phyloP scores from a whole-genome alignment of 1,140 invertebrate species.

The Euwallacea similis region DNA sequence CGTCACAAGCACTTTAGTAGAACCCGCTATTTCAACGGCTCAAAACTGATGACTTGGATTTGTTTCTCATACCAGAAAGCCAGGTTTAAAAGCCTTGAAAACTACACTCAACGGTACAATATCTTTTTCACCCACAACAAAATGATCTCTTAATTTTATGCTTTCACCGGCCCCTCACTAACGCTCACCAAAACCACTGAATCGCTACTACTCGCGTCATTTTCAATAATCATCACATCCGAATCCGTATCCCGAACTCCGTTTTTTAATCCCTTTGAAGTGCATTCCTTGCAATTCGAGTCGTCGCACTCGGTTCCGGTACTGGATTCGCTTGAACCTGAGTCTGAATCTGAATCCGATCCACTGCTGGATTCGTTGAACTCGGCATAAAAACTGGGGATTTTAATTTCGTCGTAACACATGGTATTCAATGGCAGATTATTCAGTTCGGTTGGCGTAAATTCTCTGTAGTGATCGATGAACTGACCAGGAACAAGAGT shows the following conservation, averaged over 20 bases:
- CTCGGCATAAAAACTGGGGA: slow-evolving; percentile 54
- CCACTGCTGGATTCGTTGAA: slow-evolving; percentile 58
- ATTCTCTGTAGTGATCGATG: slow-evolving; percentile 79
- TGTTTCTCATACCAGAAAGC: too few relatives aligned
- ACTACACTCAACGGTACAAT: too few relatives aligned
- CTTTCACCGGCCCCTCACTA: not conserved
- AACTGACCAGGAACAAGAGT: slow-evolving; percentile 92
- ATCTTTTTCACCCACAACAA: too few relatives aligned
- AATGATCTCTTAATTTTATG: too few relatives aligned
- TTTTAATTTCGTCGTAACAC: slow-evolving; percentile 68
- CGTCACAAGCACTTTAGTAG: too few relatives aligned
- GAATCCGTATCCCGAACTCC: slow-evolving; percentile 9
- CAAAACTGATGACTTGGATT: too few relatives aligned
- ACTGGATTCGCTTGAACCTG: slow-evolving; percentile 42
- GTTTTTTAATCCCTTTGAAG: slow-evolving; percentile 18
- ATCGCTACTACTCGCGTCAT: slow-evolving; percentile 29
- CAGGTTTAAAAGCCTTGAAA: too few relatives aligned
- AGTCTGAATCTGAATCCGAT: slow-evolving; percentile 60
- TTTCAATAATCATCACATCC: slow-evolving; percentile 21
- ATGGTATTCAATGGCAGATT: slow-evolving; percentile 92
- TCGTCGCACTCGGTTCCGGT: slow-evolving; percentile 50
- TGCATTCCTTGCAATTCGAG: slow-evolving; percentile 59
- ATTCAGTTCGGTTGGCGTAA: slow-evolving; percentile 67
- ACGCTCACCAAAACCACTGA: slow-evolving; percentile 28
- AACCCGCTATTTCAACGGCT: too few relatives aligned